Evolutionary conservation across 2,113 vertebrate genomes (phyloP).

Genomic region (Sinocyclocheilus rhinocerous): DNA sequence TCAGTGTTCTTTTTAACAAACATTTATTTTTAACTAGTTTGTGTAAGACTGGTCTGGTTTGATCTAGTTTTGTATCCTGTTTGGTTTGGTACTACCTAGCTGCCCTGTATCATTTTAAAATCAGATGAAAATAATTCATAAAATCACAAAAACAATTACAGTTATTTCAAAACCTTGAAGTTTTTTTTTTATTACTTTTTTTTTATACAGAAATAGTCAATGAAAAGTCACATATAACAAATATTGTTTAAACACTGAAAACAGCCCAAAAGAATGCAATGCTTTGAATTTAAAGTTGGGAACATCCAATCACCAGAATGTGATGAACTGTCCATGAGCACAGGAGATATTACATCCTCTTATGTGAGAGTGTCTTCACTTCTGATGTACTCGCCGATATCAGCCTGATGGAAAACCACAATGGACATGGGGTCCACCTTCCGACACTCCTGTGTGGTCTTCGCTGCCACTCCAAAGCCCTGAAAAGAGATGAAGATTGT

Average conservation of each 20-base stretch:
- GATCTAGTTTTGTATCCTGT: too few species aligned
- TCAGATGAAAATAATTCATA: too few species aligned
- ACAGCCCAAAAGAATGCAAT: too few species aligned
- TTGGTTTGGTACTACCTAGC: too few species aligned
- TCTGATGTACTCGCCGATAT: conserved; percentile 92
- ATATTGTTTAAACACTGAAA: background rate
- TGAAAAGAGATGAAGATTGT: conserved; percentile 57
- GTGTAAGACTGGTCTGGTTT: too few species aligned
- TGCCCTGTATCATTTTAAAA: too few species aligned
- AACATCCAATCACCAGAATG: background rate
- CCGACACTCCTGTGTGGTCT: conserved; percentile 92
- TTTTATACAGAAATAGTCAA: background rate
- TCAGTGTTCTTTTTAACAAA: too few species aligned
- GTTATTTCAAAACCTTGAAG: too few species aligned
- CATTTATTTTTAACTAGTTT: too few species aligned
- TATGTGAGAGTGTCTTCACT: conserved; percentile 89
- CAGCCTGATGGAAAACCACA: conserved; percentile 95
- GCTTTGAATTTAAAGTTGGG: background rate
- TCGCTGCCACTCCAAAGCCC: conserved; percentile 96
- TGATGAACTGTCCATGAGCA: conserved; percentile 42
- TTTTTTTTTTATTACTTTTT: too few species aligned
- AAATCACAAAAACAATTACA: too few species aligned
- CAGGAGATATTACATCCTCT: conserved; percentile 7
- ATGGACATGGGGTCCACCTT: conserved; percentile 94
- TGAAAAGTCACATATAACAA: background rate